Base-by-base conservation (phyloP, 2,797 vertebrate species). In the Rhinogobio ventralis region DNA sequence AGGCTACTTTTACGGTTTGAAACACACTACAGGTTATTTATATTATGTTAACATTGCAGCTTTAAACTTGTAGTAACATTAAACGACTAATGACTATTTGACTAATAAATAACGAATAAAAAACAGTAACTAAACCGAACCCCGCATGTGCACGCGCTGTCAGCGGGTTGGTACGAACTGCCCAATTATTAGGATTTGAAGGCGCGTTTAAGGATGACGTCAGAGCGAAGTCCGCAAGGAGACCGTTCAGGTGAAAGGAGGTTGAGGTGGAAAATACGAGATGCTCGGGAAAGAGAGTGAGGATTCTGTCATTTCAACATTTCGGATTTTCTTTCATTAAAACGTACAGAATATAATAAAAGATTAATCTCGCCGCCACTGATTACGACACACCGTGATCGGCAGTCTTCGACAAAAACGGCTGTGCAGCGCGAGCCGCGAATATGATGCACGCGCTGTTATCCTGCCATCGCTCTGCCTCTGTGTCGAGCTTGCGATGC, bases 171-270 rank as follows among this genome's bases (percentile, higher is more conserved):
- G 69, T 64, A 36, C n/a, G 10, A 82, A 75, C 78, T 13, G 82
- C 10, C 33, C 73, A 82, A 83, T 72, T 62, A 60, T 84, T 49
- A 78, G 13, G 13, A 39, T 79, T 72, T 57, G 53, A 80, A 84
- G 51, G 88, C 85, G 53, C 80, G 86, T 73, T 87, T 83, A 81
- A 49, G 19, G 45, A 80, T 89, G 85, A 89, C 88, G 88, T 89
- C 88, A 89, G 66, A 51, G 73, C 19, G 79, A 51, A 60, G 51
- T 68, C 57, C 57, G 66, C 77, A 64, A 75, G 42, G 80, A 78
- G 80, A 83, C 69, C 2, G 86, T 86, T 82, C 85, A 89, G 88
- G 87, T 89, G 72, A 85, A 60, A 64, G 68, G 42, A 79, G 85
- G 85, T 15, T 81, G 79, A 57, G 71, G 45, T 64, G 55, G 76